These are phyloP conservation scores for Ptycholaimellus sp. DNA, from an alignment of 2,888 invertebrate species.

Conservation along the genomic window DNA sequence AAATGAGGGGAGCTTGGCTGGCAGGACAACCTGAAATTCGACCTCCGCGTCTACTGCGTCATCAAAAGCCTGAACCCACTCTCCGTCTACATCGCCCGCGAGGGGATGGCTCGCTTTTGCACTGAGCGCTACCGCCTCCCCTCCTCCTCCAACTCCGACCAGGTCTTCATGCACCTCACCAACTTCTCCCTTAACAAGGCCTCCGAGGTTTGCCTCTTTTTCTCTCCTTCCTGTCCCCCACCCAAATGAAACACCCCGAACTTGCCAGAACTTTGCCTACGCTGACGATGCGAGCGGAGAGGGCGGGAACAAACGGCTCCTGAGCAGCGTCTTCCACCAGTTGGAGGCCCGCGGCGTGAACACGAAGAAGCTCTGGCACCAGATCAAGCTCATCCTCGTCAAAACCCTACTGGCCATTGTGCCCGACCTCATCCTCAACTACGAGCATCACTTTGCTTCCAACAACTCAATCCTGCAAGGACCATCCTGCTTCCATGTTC, in stretches of 20 bases:
- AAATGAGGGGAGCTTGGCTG: too few species aligned
- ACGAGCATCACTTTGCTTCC: conserved; percentile 19
- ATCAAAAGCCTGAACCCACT: conserved; percentile 30
- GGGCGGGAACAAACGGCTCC: conserved; percentile 30
- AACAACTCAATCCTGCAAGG: conserved; percentile 19
- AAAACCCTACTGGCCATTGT: conserved; percentile 32
- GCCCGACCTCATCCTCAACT: conserved; percentile 31
- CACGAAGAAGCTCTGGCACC: conserved; percentile 26
- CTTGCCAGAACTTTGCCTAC: too few species aligned
- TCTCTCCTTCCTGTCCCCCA: too few species aligned
- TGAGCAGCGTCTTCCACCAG: conserved; percentile 29
- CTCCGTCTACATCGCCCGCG: conserved; percentile 24
- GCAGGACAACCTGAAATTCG: conserved; percentile 31
- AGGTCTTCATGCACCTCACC: conserved; percentile 32
- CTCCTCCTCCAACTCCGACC: conserved; percentile 27
- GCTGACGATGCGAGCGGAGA: too few species aligned
- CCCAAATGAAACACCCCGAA: too few species aligned
- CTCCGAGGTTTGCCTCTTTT: too few species aligned
- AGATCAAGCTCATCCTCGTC: conserved; percentile 29
- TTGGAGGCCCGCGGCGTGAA: conserved; percentile 25
- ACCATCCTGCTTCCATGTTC: conserved; percentile 32
- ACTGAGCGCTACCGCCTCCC: conserved; percentile 30
- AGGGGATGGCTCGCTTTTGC: conserved; percentile 31
- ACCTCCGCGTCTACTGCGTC: conserved; percentile 31
- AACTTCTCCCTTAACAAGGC: conserved; percentile 33